phyloP scores from a whole-genome alignment of 2,888 invertebrate species.

The Agrotis puta region DNA sequence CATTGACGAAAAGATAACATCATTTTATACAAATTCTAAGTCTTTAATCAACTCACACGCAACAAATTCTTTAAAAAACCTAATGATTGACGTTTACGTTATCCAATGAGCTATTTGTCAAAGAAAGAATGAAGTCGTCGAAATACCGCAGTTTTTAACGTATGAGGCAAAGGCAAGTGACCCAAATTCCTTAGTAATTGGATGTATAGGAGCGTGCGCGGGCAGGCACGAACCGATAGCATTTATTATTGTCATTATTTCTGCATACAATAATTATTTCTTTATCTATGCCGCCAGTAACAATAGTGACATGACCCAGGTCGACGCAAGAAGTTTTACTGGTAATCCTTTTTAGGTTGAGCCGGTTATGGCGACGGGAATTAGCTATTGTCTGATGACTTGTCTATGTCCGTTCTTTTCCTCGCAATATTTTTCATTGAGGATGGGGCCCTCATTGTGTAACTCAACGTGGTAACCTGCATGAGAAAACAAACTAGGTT shows the following conservation, averaged over 20 bases:
- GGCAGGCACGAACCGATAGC: slow-evolving; percentile 51
- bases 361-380: slow-evolving; percentile 35
- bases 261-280: slow-evolving; percentile 32
- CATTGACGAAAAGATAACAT: neutral
- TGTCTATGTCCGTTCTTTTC: slow-evolving; percentile 33
- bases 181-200: slow-evolving; percentile 66
- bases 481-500: neutral
- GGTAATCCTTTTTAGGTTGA: slow-evolving; percentile 30
- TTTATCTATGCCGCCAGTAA: slow-evolving; percentile 30
- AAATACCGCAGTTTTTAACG: slow-evolving; percentile 56
- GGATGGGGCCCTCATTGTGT: neutral
- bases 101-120: slow-evolving; percentile 57
- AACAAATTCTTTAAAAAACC: slow-evolving; percentile 9
- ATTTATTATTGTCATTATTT: slow-evolving; percentile 52
- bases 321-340: slow-evolving; percentile 33
- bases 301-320: slow-evolving; percentile 40
- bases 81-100: slow-evolving; percentile 39
- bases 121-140: slow-evolving; percentile 57
- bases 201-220: slow-evolving; percentile 63
- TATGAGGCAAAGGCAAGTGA: slow-evolving; percentile 64
- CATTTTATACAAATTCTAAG: neutral
- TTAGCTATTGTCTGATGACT: slow-evolving; percentile 48
- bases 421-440: slow-evolving; percentile 4
- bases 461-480: neutral
- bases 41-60: slow-evolving; percentile 29